phyloP scores from a whole-genome alignment of 1,140 invertebrate species.

The Acromyrmex heyeri region DNA sequence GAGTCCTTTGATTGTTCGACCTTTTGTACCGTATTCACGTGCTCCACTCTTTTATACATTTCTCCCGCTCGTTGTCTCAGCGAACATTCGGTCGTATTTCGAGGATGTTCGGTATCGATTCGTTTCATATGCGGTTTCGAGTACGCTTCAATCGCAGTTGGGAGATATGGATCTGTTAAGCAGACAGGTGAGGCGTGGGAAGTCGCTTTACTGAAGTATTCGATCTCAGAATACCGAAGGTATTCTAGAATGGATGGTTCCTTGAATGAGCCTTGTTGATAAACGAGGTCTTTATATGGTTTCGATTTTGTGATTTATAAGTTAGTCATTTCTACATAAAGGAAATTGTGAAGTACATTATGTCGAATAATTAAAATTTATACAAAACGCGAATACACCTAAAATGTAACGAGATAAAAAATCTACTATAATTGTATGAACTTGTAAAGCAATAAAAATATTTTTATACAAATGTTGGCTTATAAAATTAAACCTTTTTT shows the following conservation, averaged over 20 bases:
- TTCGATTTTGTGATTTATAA: not conserved
- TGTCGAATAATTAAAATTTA: not conserved
- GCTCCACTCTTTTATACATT: conserved; percentile 58
- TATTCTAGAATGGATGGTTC: not conserved
- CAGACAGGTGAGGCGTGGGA: conserved; percentile 77
- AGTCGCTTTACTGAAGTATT: conserved; percentile 45
- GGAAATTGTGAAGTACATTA: not conserved
- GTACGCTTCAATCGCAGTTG: conserved; percentile 27
- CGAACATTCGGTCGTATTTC: conserved; percentile 64
- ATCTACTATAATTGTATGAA: not conserved
- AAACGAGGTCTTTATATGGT: not conserved
- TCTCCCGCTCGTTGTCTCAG: conserved; percentile 63
- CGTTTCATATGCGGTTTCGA: conserved; percentile 30
- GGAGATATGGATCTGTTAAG: conserved; percentile 69
- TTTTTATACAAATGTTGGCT: not conserved
- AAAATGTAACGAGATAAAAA: not conserved
- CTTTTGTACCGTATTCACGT: conserved; percentile 47
- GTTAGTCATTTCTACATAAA: not conserved
- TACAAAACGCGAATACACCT: not conserved
- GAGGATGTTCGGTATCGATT: conserved; percentile 60
- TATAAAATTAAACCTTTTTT: not conserved
- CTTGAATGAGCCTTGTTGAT: not conserved
- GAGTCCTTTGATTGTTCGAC: conserved; percentile 76
- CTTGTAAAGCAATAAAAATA: too few species aligned
- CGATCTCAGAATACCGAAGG: conserved; percentile 6